Base-by-base conservation (phyloP, 2,113 vertebrate genomes). In the Mesoclemmys tuberculata region DNA sequence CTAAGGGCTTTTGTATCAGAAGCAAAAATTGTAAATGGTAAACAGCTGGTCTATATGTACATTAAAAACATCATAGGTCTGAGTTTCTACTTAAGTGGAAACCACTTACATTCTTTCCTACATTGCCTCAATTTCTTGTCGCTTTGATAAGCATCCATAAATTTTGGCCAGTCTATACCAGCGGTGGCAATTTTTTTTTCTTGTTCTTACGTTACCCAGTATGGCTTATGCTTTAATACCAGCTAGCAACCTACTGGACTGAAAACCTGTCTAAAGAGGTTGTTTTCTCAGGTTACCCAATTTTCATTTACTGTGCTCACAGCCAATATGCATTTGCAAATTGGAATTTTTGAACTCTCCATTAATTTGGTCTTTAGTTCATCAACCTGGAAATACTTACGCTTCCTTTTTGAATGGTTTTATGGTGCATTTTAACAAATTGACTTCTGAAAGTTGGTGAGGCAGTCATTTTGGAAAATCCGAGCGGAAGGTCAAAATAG, bases 341-440 rank as follows among this genome's bases (percentile, higher is more conserved):
- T 84, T 56, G 52, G 90, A 85, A 55, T 49, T 89, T 61, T 84
- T 89, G 71, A 94, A 85, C 56, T 89, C 61, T 54, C 51, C 80
- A 64, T 87, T 95, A 89, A 89, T 93, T 94, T 95, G 74, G 89
- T 81, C 91, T 46, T 81, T 92, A 24, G 9, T 96, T 51, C 87
- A 64, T 95, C 85, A 80, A 14, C 46, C 68, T 95, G 91, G 79
- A 96, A 92, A 77, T 84, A 89, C 48, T 95, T 31, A 71, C 0
- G 0, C 51, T 93, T 96, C 80, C 46, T 58, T 18, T 83, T 56
- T 55, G 75, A 83, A 22, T 48, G 8, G 5, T 49, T 41, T 94
- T 86, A 85, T 96, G 93, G 78, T 96, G 93, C 64, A 77, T 64
- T 94, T 97, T 92, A 93, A 89, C 92, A 44, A 75, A 75, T 13